Conservation (phyloP, 2,888 invertebrate genomes). For the Bombyx huttoni region DNA sequence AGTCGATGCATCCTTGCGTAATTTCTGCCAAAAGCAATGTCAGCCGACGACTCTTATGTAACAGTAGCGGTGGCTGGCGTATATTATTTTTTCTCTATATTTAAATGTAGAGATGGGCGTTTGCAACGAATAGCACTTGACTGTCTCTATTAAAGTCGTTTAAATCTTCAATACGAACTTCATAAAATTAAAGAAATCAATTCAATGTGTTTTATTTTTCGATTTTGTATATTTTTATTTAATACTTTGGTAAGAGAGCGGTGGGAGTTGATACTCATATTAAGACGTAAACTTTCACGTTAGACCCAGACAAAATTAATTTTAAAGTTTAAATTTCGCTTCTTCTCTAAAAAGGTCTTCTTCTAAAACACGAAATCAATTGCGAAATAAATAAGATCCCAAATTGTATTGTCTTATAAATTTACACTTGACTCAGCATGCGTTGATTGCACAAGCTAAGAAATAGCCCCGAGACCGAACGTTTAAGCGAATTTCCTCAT, state of each 20-base stretch:
- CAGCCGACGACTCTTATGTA: conserved; percentile 32
- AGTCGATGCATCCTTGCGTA: conserved; percentile 50
- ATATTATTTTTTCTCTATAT: conserved; percentile 10
- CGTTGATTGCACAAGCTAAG: conserved; percentile 22
- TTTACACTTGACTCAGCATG: conserved; percentile 25
- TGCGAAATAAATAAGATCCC: conserved; percentile 24
- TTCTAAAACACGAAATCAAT: conserved; percentile 13
- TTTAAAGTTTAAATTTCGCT: no score
- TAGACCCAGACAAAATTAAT: no score
- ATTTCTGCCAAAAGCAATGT: conserved; percentile 31
- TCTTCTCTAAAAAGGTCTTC: no score
- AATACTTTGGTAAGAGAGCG: no score
- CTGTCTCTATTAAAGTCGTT: background rate
- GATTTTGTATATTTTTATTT: no score
- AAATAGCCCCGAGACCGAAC: conserved; percentile 32
- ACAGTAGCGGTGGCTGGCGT: conserved; percentile 20
- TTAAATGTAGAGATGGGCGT: background rate
- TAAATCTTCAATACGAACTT: no score
- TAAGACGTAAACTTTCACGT: no score
- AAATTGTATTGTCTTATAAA: conserved; percentile 26
- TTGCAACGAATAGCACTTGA: no score
- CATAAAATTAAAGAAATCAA: no score
- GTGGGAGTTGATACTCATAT: no score
- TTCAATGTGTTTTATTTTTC: no score
- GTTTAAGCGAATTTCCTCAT: conserved; percentile 42